phyloP scores from a whole-genome alignment of 2,113 vertebrate species.

The Formicarius rufipectus region DNA sequence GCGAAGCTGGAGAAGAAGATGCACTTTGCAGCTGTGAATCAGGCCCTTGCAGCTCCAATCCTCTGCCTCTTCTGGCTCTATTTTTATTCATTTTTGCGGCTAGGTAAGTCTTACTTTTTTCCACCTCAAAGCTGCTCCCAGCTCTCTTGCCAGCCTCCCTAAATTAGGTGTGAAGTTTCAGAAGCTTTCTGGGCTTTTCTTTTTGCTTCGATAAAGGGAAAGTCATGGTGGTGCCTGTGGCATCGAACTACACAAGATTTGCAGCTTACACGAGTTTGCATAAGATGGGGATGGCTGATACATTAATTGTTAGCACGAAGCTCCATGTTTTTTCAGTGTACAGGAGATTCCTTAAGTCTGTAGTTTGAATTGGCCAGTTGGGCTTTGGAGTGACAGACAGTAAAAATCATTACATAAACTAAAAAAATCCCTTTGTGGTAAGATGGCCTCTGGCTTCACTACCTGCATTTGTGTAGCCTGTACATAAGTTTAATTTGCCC shows the following conservation, averaged over 20 bases:
- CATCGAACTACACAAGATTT: neutral
- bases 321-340: neutral
- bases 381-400: neutral
- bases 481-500: neutral
- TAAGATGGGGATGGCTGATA: neutral
- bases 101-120: conserved; percentile 73
- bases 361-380: neutral
- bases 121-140: neutral
- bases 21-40: conserved; percentile 90
- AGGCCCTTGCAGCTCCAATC: conserved; percentile 91
- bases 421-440: no score
- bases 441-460: neutral
- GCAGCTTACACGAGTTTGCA: neutral
- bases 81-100: conserved; percentile 89
- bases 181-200: neutral
- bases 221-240: neutral
- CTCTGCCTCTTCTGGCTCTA: conserved; percentile 95
- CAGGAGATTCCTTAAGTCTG: neutral
- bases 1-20: conserved; percentile 86
- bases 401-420: neutral
- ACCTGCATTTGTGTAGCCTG: neutral
- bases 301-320: neutral
- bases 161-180: neutral
- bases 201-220: neutral
- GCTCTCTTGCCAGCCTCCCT: neutral